These are phyloP conservation scores for Odocoileus virginianus DNA, from an alignment of 2,113 vertebrate species.

Conservation along the genomic window DNA sequence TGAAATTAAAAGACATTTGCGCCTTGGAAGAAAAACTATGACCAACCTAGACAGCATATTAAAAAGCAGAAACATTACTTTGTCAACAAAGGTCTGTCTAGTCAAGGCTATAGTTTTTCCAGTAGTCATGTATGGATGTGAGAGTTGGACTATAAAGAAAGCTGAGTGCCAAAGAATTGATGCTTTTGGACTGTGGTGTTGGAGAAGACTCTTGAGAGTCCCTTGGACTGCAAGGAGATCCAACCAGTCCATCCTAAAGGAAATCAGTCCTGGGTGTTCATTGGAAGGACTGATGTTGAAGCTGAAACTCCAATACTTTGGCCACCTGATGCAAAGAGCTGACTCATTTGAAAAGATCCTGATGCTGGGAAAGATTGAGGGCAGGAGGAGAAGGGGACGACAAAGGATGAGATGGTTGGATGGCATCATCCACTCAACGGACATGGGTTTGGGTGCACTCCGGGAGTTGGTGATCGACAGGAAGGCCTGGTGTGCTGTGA, in stretches of 20 bases:
- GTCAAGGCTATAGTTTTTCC: neutral
- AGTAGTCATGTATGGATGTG: neutral
- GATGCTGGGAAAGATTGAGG: neutral
- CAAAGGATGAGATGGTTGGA: neutral
- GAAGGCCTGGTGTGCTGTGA: accelerated
- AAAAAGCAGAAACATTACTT: neutral
- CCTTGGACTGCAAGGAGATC: neutral
- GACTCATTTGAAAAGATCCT: neutral
- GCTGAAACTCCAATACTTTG: neutral
- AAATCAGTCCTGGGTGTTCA: neutral
- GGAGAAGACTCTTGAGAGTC: neutral
- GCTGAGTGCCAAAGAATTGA: neutral
- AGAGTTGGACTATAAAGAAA: neutral
- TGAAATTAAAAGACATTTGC: neutral
- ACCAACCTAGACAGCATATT: neutral
- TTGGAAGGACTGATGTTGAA: neutral
- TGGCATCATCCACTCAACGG: neutral
- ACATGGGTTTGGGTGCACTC: neutral
- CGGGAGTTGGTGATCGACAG: neutral
- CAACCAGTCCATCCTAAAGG: neutral
- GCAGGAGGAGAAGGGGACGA: neutral
- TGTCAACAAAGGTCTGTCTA: neutral
- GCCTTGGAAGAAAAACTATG: neutral
- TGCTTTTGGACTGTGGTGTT: neutral
- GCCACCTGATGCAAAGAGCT: neutral